Conservation (phyloP, 2,113 vertebrate species). For the Anguilla rostrata region DNA sequence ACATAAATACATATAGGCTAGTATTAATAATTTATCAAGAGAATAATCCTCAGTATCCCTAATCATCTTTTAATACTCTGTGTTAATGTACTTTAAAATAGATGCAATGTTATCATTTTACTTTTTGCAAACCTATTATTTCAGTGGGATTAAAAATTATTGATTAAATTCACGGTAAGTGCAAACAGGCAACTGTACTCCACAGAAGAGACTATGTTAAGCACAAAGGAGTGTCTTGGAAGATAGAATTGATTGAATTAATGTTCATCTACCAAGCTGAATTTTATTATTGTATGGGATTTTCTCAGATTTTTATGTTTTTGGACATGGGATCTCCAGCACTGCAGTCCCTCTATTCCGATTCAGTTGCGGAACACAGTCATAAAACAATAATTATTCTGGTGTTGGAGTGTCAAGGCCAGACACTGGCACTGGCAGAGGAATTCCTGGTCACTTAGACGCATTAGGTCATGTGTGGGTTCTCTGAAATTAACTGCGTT, state of each 20-base stretch:
- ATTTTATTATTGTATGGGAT: background rate
- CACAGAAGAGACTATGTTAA: too few relatives aligned
- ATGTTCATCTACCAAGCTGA: background rate
- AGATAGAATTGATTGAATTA: background rate
- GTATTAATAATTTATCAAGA: too few relatives aligned
- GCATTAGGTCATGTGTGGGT: background rate
- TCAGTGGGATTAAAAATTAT: too few relatives aligned
- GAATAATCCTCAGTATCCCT: too few relatives aligned
- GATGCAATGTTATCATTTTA: too few relatives aligned
- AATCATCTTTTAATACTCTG: too few relatives aligned
- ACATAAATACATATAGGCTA: too few relatives aligned
- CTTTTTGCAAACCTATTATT: too few relatives aligned
- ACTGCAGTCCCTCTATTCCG: background rate
- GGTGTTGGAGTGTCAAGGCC: background rate
- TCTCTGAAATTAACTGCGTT: background rate
- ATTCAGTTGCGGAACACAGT: background rate
- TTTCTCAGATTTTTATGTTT: background rate
- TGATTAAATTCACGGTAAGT: too few relatives aligned
- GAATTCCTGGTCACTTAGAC: background rate
- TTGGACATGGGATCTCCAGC: background rate
- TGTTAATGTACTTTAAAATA: too few relatives aligned
- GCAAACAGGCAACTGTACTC: too few relatives aligned
- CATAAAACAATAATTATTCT: background rate
- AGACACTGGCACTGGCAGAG: background rate
- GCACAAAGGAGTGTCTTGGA: background rate